Base-by-base conservation (phyloP, 1,140 invertebrate species). In the Phymorhynchus buccinoides region DNA sequence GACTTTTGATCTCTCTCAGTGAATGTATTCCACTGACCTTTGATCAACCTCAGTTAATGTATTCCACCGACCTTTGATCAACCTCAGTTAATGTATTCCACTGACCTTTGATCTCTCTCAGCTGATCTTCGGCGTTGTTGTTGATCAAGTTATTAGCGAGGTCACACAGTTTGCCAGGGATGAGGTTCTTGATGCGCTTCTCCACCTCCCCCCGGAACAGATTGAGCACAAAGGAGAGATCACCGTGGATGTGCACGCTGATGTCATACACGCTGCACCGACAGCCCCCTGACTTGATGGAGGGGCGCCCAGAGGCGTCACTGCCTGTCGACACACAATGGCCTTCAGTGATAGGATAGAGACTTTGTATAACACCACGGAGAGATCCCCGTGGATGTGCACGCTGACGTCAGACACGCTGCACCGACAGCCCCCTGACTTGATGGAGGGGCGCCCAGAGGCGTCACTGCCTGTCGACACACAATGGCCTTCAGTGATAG, bases 171-270 rank as follows among this genome's bases (percentile, higher is more conserved):
- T 83, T 78, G 48, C 48, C 80, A 73, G 44, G 66, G 18, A 89
- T 80, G 37, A 86, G 41, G 4, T 80, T 75, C 48, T 80, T 87
- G 9, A 89, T 80, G 1, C 81, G 85, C 9, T 84, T 42, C 42
- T 85, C 88, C 16, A 90, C 71, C 7, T 82, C 44, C 12, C 82
- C 79, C 37, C 48, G 86, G 66, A 90, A 87, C 1, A 90, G 52
- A 66, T 89, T 88, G n/a, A 86, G 86, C 9, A 90, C 80, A 84
- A 86, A 87, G 35, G 84, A 41, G 37, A 85, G 79, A 12, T 88
- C 87, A 16, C 89, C 89, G 48, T 89, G 88, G 41, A 90, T 87
- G 6, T 84, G 68, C 41, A 90, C 83, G 22, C 82, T 16, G 18
- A 88, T 87, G 37, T 68, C 56, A 30, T 85, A 84, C n/a, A 89